These are phyloP conservation scores for Autographa pulchrina DNA, from an alignment of 2,888 invertebrate genomes.

Conservation along the genomic window DNA sequence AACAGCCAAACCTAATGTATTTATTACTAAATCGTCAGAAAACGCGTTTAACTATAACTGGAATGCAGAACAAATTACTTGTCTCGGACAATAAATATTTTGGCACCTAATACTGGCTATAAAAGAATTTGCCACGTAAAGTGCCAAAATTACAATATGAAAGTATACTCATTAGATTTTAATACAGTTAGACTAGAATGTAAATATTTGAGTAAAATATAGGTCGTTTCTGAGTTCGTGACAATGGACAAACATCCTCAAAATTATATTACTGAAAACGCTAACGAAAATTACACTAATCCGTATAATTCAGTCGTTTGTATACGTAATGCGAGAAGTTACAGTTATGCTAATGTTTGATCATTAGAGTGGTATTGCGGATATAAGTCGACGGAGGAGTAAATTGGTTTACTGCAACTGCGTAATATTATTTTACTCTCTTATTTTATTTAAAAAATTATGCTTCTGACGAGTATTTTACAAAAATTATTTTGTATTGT, in stretches of 20 bases:
- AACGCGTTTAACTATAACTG: background rate
- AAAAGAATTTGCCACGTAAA: slow-evolving; percentile 14
- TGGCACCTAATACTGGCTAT: slow-evolving; percentile 30
- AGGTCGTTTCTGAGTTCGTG: slow-evolving; percentile 6
- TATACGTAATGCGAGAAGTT: background rate
- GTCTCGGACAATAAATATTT: slow-evolving; percentile 16
- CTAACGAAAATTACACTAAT: background rate
- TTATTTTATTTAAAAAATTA: background rate
- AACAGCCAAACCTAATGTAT: background rate
- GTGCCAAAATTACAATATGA: slow-evolving; percentile 13
- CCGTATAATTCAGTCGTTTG: slow-evolving; percentile 4
- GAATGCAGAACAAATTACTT: slow-evolving; percentile 7
- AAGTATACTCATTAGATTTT: slow-evolving; percentile 24
- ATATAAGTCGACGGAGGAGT: background rate
- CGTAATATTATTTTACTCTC: background rate
- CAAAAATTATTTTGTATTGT: too few species aligned
- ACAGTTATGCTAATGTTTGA: background rate
- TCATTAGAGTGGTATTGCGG: slow-evolving; percentile 7
- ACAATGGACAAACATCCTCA: background rate
- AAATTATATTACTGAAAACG: background rate
- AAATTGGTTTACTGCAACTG: background rate
- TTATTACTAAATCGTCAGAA: background rate
- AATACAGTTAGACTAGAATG: slow-evolving; percentile 7
- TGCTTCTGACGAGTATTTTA: too few species aligned
- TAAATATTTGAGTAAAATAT: background rate